Evolutionary conservation across 2,113 vertebrate genomes (phyloP).

Genomic region (Burhinus oedicnemus): DNA sequence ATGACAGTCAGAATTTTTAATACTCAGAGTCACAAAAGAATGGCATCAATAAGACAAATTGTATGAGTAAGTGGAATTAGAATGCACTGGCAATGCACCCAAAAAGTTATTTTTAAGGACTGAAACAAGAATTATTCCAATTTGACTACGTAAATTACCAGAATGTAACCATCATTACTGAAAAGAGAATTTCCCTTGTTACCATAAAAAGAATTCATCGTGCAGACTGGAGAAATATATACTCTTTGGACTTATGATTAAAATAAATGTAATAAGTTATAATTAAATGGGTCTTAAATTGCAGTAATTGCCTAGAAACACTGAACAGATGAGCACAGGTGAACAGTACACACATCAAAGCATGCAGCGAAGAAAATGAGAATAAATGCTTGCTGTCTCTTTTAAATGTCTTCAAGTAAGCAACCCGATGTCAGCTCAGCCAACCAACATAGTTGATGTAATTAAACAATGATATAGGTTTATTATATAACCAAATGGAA

Average conservation of each 20-base stretch:
- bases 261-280: constrained; percentile 32
- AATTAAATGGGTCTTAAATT: constrained; percentile 54
- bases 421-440: constrained; percentile 3
- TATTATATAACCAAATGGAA: constrained; percentile 48
- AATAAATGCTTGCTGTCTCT: background rate
- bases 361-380: background rate
- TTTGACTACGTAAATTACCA: constrained; percentile 22
- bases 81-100: background rate
- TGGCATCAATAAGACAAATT: constrained; percentile 8
- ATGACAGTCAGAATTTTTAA: constrained; percentile 18
- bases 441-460: background rate
- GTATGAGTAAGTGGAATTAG: background rate
- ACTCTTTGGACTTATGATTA: constrained; percentile 22
- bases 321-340: constrained; percentile 19
- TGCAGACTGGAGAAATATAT: background rate
- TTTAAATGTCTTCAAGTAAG: background rate
- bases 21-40: background rate
- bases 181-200: constrained; percentile 30
- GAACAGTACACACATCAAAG: background rate
- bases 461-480: constrained; percentile 62
- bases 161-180: background rate
- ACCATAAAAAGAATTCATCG: background rate
- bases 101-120: constrained; percentile 34
- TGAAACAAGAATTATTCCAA: background rate
- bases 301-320: constrained; percentile 46